Conservation (phyloP, 2,888 invertebrate species). For the Amphipoea lucens region DNA sequence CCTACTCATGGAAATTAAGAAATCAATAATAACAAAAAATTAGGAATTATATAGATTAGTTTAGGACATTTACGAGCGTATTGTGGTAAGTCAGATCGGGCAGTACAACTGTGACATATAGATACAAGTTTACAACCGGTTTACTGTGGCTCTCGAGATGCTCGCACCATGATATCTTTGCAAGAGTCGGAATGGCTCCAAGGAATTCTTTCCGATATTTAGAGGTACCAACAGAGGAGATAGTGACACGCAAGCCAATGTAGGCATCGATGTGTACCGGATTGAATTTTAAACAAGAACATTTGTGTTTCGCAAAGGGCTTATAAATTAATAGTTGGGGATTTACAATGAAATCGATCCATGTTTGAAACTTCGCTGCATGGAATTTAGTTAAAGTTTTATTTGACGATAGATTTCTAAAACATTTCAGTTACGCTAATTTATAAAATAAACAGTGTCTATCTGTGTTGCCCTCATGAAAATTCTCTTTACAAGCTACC, state of each 20-base stretch:
- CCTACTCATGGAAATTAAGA: background rate
- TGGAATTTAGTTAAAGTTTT: background rate
- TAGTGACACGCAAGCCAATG: slow-evolving; percentile 71
- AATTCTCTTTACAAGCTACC: slow-evolving; percentile 27
- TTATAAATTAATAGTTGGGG: slow-evolving; percentile 42
- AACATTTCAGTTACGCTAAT: background rate
- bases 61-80: slow-evolving; percentile 30
- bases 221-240: slow-evolving; percentile 67
- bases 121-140: slow-evolving; percentile 74
- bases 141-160: slow-evolving; percentile 67
- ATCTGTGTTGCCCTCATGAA: slow-evolving; percentile 33
- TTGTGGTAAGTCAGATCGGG: slow-evolving; percentile 63
- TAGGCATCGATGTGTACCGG: slow-evolving; percentile 56
- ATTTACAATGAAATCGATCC: slow-evolving; percentile 12
- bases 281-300: slow-evolving; percentile 63
- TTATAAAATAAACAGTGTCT: slow-evolving; percentile 19
- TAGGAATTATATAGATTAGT: background rate
- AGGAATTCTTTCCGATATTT: slow-evolving; percentile 70
- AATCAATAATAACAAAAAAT: background rate
- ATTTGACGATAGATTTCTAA: background rate
- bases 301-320: slow-evolving; percentile 36
- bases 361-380: background rate
- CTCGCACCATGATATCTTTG: slow-evolving; percentile 69
- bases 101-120: slow-evolving; percentile 68
- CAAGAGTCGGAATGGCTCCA: slow-evolving; percentile 67